phyloP scores from a whole-genome alignment of 2,113 vertebrate species.

The Machaerirhynchus nigripectus region DNA sequence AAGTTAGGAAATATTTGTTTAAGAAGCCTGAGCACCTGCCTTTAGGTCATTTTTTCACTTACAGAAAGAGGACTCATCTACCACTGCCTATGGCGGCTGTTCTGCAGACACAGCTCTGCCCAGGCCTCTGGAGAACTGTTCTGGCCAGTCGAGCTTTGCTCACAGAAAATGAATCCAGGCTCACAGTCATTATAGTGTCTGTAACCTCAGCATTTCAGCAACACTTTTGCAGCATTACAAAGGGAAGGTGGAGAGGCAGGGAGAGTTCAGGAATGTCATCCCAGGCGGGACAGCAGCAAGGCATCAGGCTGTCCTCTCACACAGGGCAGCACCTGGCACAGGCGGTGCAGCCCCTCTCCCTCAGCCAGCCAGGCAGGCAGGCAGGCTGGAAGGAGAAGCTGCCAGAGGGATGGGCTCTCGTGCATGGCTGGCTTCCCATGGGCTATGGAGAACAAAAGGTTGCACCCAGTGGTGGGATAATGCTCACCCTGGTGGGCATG shows the following conservation, averaged over 20 bases:
- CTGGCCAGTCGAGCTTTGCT: background rate
- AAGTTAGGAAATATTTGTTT: slow-evolving; percentile 26
- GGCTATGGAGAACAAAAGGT: background rate
- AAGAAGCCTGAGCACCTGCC: background rate
- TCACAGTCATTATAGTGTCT: fast-evolving
- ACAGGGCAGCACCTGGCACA: background rate
- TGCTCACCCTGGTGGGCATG: fast-evolving
- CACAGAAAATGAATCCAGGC: background rate
- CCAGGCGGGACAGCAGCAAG: background rate
- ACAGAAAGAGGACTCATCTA: background rate
- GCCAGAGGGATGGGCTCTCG: fast-evolving
- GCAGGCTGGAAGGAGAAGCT: background rate
- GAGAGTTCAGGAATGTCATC: background rate
- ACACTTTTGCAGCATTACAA: background rate
- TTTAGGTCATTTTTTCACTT: background rate
- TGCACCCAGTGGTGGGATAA: fast-evolving
- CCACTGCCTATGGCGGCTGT: background rate
- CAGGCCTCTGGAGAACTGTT: background rate
- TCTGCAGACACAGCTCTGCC: background rate
- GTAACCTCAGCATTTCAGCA: background rate
- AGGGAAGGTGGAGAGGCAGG: background rate
- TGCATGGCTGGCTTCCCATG: fast-evolving
- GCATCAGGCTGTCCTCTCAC: fast-evolving
- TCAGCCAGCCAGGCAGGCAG: background rate
- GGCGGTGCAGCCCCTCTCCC: fast-evolving